A percentile compares a stretch with the other conserved stretches of the same genome.
Conservation (phyloP, 2,113 vertebrate species). For the Dasyurus viverrinus region DNA sequence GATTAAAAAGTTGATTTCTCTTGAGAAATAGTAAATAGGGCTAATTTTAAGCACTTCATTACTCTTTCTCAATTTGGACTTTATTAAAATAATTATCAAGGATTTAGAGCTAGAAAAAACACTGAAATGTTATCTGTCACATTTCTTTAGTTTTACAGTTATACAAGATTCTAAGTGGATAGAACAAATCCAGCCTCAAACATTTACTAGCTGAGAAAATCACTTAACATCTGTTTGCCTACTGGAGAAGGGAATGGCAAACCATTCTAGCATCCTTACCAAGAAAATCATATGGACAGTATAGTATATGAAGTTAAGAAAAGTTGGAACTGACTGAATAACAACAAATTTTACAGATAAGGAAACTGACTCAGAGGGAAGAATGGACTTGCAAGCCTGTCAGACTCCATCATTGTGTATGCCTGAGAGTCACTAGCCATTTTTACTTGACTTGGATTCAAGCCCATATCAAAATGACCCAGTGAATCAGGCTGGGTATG, state of each 20-base stretch:
- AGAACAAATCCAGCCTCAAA: not conserved
- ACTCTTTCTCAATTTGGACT: not conserved
- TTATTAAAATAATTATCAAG: not conserved
- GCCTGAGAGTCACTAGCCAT: too few species aligned
- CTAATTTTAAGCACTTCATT: conserved; percentile 17
- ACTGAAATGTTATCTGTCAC: not conserved
- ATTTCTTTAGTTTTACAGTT: not conserved
- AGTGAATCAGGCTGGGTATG: too few species aligned
- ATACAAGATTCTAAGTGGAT: not conserved
- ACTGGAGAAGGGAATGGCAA: not conserved
- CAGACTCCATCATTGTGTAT: not conserved
- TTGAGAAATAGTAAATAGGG: not conserved
- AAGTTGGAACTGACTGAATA: not conserved
- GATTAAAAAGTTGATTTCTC: not conserved
- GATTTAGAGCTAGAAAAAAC: not conserved
- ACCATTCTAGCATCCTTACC: not conserved
- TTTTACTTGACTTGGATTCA: too few species aligned
- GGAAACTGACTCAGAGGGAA: not conserved
- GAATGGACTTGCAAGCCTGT: not conserved
- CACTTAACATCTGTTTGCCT: not conserved
- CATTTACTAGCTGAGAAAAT: not conserved
- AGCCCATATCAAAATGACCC: too few species aligned
- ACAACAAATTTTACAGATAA: not conserved
- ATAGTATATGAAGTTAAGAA: not conserved
- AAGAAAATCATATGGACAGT: not conserved